These are phyloP conservation scores for Lutraria lutraria DNA, from an alignment of 2,888 invertebrate genomes.

Conservation along the genomic window DNA sequence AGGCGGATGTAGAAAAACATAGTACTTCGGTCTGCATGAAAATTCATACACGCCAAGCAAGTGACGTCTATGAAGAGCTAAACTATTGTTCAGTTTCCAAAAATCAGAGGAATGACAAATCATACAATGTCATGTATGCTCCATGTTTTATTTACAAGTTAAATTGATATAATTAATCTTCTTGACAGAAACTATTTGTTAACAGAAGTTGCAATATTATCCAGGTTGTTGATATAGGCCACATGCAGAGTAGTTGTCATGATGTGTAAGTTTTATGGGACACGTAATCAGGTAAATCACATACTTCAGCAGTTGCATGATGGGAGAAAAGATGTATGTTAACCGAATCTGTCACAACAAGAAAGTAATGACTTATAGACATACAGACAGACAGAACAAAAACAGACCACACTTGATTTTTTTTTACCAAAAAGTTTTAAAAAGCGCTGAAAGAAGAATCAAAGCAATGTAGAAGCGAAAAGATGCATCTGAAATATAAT, in stretches of 20 bases:
- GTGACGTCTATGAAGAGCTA: no score
- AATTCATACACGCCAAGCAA: no score
- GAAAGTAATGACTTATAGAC: background rate
- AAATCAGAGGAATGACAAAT: no score
- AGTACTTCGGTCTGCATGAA: no score
- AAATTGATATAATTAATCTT: background rate
- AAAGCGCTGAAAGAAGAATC: background rate
- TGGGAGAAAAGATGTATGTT: background rate
- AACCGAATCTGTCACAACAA: background rate
- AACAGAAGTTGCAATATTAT: background rate
- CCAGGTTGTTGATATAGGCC: background rate
- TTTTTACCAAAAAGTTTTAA: background rate
- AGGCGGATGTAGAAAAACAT: no score
- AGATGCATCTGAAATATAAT: background rate
- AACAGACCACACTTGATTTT: background rate
- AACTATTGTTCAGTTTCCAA: no score
- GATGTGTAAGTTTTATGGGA: conserved; percentile 5
- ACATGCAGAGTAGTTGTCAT: conserved; percentile 18
- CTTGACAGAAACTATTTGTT: conserved; percentile 14
- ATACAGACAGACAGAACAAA: background rate
- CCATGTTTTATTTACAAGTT: conserved; percentile 5
- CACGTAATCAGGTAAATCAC: conserved; percentile 14
- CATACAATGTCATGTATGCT: background rate
- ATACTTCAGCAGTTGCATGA: conserved; percentile 4
- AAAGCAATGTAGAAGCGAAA: background rate